Base-by-base conservation (phyloP, 1,140 invertebrate species). In the Bombus turneri region DNA sequence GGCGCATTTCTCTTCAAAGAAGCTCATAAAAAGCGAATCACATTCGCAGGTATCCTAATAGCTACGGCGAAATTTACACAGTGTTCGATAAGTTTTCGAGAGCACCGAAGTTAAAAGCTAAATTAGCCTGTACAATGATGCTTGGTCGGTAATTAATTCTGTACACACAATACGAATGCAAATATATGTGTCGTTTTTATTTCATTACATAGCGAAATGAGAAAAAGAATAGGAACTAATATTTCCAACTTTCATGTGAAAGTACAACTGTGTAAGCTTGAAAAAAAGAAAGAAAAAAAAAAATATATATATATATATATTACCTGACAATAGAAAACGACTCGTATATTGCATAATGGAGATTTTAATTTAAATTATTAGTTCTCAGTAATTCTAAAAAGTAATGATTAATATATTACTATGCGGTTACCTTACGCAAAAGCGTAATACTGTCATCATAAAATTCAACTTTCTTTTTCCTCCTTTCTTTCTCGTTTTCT, bases 31-130 rank as follows among this genome's bases (percentile, higher is more conserved):
- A 86, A 37, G 77, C 68, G 34, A 82, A 88, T 88, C 41, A 83
- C 12, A 59, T 88, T 75, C 28, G 43, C 41, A 66, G 34, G 8
- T 62, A 66, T n/a, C 73, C 78, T 84, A 88, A 68, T 37, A 81
- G 13, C 34, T 88, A 74, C 53, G 41, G 69, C 75, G 62, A 59
- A 77, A 88, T 85, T 85, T 85, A 87, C 59, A 77, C 39, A 73
- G 66, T 53, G 82, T 68, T 78, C 74, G 71, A 85, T 47, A 34
- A 73, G 64, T 75, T 34, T 57, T 77, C 62, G 68, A 81, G 85
- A 86, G 87, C 90, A 91, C 78, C 83, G 87, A 88, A 73, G 79
- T 90, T 86, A 88, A 85, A 80, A 57, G 78, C 86, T 86, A 90
- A 78, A 85, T 68, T 82, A 43, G 59, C 74, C 74, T 91, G 71